These are phyloP conservation scores for Odontamblyopus rebecca DNA, from an alignment of 2,797 vertebrate genomes.

Conservation along the genomic window DNA sequence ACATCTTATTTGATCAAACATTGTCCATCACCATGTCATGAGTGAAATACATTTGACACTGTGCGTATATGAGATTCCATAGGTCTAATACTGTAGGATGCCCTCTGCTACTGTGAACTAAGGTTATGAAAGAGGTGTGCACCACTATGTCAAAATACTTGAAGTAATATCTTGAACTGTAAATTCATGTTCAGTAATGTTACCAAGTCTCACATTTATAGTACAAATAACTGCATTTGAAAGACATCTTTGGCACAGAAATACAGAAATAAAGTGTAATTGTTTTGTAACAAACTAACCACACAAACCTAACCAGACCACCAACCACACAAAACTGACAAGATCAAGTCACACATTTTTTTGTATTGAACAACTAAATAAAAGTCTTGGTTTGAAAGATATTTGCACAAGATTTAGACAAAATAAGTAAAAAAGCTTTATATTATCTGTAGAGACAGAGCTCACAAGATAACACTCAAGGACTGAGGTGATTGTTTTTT, in stretches of 20 bases:
- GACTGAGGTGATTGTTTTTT: background rate
- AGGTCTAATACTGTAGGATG: constrained; percentile 25
- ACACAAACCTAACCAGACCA: too few species aligned
- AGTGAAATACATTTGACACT: constrained; percentile 44
- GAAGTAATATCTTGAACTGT: background rate
- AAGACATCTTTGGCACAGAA: background rate
- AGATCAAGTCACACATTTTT: too few species aligned
- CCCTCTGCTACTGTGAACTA: constrained; percentile 52
- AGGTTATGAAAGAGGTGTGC: background rate
- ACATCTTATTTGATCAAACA: constrained; percentile 8
- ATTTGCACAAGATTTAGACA: background rate
- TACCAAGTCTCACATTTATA: background rate
- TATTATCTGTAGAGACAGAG: background rate
- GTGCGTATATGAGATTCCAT: constrained; percentile 24
- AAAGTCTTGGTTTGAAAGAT: background rate
- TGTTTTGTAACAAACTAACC: too few species aligned
- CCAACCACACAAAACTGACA: too few species aligned
- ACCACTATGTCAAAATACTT: background rate
- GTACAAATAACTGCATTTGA: too few species aligned
- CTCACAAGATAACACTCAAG: background rate
- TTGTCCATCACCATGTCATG: constrained; percentile 22
- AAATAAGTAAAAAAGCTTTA: background rate
- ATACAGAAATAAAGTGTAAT: background rate
- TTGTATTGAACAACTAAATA: background rate
- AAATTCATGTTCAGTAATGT: too few species aligned